Percentiles rank a stretch among this genome's conserved stretches.
phyloP scores from a whole-genome alignment of 1,140 invertebrate genomes.

The Latrodectus geometricus region DNA sequence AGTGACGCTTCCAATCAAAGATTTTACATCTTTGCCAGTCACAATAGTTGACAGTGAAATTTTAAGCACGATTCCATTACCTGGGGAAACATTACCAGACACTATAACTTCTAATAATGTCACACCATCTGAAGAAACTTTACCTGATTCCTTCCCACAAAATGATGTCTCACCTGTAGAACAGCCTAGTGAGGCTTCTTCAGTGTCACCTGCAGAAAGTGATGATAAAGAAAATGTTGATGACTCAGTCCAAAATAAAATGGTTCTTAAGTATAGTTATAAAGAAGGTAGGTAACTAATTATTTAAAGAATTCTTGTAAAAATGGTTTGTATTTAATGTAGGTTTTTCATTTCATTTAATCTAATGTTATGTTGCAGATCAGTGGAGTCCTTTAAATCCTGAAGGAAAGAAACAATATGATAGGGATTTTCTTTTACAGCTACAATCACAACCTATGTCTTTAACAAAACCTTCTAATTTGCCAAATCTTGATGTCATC shows the following conservation, averaged over 20 bases:
- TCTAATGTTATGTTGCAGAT: slow-evolving; percentile 69
- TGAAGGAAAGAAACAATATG: slow-evolving; percentile 81
- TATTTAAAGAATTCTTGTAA: neutral
- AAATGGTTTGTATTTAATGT: neutral
- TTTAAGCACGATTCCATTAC: slow-evolving; percentile 30
- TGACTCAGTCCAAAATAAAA: neutral
- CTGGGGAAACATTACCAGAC: neutral
- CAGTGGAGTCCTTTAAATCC: slow-evolving; percentile 89
- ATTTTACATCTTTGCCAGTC: neutral
- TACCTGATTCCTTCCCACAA: neutral
- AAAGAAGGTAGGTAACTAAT: slow-evolving; percentile 7
- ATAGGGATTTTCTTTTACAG: slow-evolving; percentile 81
- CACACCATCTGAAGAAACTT: neutral
- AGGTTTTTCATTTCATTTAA: neutral
- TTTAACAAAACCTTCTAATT: slow-evolving; percentile 78
- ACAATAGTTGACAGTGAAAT: slow-evolving; percentile 38
- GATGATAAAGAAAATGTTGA: slow-evolving; percentile 48
- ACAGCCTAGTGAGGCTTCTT: slow-evolving; percentile 19
- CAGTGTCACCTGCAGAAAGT: slow-evolving; percentile 28
- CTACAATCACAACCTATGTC: slow-evolving; percentile 80
- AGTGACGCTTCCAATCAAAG: neutral
- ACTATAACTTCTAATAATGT: slow-evolving; percentile 9
- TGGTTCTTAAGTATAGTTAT: slow-evolving; percentile 35
- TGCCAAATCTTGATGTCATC: slow-evolving; percentile 75
- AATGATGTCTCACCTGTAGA: slow-evolving; percentile 26